A percentile compares a stretch with the other conserved stretches of the same genome.
phyloP scores from a whole-genome alignment of 2,113 vertebrate genomes.

The Megalops atlanticus region DNA sequence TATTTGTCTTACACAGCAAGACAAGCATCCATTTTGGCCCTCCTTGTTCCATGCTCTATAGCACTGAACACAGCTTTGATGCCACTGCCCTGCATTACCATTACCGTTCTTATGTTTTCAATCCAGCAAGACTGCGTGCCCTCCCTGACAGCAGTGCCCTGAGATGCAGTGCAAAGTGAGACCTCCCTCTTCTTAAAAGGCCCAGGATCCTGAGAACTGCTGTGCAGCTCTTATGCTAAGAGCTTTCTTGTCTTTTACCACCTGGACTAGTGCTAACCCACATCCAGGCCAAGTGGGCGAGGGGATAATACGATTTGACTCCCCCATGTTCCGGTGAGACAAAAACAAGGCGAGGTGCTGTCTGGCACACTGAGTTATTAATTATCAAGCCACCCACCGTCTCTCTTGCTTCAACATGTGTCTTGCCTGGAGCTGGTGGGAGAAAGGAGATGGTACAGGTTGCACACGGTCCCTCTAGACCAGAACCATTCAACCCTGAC shows the following conservation, averaged over 20 bases:
- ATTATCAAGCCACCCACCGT: not conserved
- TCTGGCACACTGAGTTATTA: slow-evolving; percentile 15
- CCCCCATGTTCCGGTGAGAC: not conserved
- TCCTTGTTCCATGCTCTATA: too few species aligned
- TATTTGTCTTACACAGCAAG: too few species aligned
- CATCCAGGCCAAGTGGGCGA: not conserved
- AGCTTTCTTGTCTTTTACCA: not conserved
- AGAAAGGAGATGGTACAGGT: not conserved
- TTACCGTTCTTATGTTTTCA: not conserved
- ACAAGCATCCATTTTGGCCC: too few species aligned
- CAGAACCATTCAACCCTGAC: not conserved
- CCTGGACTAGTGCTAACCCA: not conserved
- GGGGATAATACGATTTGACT: not conserved
- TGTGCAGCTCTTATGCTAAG: not conserved
- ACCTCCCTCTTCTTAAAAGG: not conserved
- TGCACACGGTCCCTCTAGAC: not conserved
- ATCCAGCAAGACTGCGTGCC: not conserved
- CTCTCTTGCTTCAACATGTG: not conserved
- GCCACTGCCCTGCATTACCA: not conserved
- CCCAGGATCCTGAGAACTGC: not conserved
- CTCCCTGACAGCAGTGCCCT: not conserved
- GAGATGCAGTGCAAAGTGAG: not conserved
- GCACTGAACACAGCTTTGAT: not conserved
- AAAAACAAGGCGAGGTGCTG: not conserved
- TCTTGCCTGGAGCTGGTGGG: too few species aligned